phyloP scores from a whole-genome alignment of 2,113 vertebrate species.

The Lamprologus lemairii region DNA sequence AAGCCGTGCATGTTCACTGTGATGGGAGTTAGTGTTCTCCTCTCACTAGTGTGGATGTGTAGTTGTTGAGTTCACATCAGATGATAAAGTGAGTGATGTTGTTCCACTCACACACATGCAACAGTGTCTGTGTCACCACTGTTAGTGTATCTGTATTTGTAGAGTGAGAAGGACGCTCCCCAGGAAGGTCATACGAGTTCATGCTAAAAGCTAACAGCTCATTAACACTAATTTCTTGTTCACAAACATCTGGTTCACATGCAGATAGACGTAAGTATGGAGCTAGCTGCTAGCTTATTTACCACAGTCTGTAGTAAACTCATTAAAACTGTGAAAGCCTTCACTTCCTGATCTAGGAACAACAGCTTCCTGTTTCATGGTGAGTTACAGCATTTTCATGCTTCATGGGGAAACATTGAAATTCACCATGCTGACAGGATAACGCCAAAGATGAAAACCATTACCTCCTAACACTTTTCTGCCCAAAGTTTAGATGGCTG shows the following conservation, averaged over 20 bases:
- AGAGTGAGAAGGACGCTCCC: not conserved
- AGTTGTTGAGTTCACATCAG: not conserved
- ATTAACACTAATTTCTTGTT: not conserved
- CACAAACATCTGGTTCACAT: not conserved
- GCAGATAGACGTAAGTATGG: not conserved
- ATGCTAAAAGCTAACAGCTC: not conserved
- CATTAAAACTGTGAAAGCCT: not conserved
- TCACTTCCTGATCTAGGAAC: not conserved
- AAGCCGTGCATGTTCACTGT: not conserved
- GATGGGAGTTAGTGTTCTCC: not conserved
- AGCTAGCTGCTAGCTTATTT: not conserved
- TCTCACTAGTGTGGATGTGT: not conserved
- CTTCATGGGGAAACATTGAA: not conserved
- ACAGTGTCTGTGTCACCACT: not conserved
- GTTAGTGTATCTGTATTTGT: not conserved
- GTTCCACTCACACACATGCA: not conserved
- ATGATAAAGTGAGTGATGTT: not conserved
- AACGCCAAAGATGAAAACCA: not conserved
- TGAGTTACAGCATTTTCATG: not conserved
- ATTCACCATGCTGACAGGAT: not conserved
- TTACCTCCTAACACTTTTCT: fast-evolving
- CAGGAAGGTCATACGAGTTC: not conserved
- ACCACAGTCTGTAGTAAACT: not conserved
- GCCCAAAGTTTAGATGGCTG: not conserved
- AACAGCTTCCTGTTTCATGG: not conserved